Evolutionary conservation across 2,888 invertebrate species (phyloP), one percentile per base, ranked within the genome.

Genomic region (Eucera pruinosa): DNA sequence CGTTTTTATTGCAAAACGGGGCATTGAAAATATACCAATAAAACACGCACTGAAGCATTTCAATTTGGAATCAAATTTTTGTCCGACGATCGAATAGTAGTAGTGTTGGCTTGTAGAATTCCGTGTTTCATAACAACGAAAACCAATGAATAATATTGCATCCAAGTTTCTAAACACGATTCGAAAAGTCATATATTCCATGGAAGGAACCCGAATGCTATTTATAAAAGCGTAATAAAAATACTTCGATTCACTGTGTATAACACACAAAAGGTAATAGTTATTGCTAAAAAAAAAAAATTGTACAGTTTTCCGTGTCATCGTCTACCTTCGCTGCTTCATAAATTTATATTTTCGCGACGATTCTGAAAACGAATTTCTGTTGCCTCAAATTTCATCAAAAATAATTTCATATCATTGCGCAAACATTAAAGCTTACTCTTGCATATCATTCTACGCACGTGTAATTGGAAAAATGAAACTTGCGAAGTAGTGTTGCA

Each of bases 321-420:
- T n/a, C n/a, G n/a, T n/a, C n/a, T n/a, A n/a, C n/a, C n/a, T n/a
- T 6, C 13, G 33, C 18, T 13, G 25, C 13, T n/a, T 4, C 30
- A 18, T 9, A 18, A 45, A 55, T 55, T 65, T 43, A n/a, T 18
- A 65, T 55, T 65, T 43, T 33, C 20, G 33, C 43, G 5, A 6
- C 23, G 39, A 60, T 48, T 41, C n/a, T 18, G 50, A n/a, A 18
- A 20, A 11, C 25, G 41, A 11, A 33, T 39, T 39, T 15, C 18
- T 30, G 7, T 15, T 23, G n/a, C 23, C 13, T 23, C 50, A 39
- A 50, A 30, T 52, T 54, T 15, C 27, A 13, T n/a, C n/a, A 4
- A 39, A 15, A 13, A n/a, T 55, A 43, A 43, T 54, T 55, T 55
- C 15, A 55, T 33, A 30, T 65, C 55, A 23, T 23, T 30, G 15